Evolutionary conservation across 2,113 vertebrate species (phyloP).

Genomic region (Lepisosteus osseus): DNA sequence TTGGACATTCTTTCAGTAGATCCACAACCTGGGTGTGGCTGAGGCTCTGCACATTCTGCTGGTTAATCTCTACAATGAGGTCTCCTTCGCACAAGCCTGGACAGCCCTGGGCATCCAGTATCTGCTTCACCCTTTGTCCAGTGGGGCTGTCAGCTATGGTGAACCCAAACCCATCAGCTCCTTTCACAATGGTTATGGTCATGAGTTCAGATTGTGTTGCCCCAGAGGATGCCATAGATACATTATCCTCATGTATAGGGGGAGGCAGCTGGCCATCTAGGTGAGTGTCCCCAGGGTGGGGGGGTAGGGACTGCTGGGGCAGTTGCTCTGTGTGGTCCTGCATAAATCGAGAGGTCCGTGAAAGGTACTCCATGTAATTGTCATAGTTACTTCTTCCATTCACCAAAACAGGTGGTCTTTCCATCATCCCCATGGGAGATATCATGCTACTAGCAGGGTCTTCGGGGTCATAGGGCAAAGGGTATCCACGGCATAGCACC

Average conservation of each 20-base stretch:
- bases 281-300: slow-evolving; percentile 86
- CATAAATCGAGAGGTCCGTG: slow-evolving; percentile 87
- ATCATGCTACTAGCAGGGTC: slow-evolving; percentile 83
- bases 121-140: slow-evolving; percentile 94
- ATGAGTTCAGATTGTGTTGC: slow-evolving; percentile 91
- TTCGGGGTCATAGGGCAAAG: slow-evolving; percentile 93
- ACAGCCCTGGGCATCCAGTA: slow-evolving; percentile 94
- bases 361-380: slow-evolving; percentile 94
- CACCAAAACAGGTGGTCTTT: slow-evolving; percentile 86
- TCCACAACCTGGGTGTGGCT: slow-evolving; percentile 96
- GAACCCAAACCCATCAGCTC: slow-evolving; percentile 93
- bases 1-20: slow-evolving; percentile 91
- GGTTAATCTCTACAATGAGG: slow-evolving; percentile 97
- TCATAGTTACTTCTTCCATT: slow-evolving; percentile 94
- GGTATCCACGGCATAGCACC: slow-evolving; percentile 93
- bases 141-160: slow-evolving; percentile 92
- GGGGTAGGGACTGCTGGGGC: slow-evolving; percentile 65
- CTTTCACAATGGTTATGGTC: slow-evolving; percentile 96
- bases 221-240: slow-evolving; percentile 95
- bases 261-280: slow-evolving; percentile 88
- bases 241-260: slow-evolving; percentile 86
- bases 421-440: slow-evolving; percentile 89
- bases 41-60: slow-evolving; percentile 87
- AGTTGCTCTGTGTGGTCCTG: slow-evolving; percentile 81
- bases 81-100: slow-evolving; percentile 94